These are phyloP conservation scores for Nasua narica DNA, from an alignment of 2,797 vertebrate genomes.

Conservation along the genomic window DNA sequence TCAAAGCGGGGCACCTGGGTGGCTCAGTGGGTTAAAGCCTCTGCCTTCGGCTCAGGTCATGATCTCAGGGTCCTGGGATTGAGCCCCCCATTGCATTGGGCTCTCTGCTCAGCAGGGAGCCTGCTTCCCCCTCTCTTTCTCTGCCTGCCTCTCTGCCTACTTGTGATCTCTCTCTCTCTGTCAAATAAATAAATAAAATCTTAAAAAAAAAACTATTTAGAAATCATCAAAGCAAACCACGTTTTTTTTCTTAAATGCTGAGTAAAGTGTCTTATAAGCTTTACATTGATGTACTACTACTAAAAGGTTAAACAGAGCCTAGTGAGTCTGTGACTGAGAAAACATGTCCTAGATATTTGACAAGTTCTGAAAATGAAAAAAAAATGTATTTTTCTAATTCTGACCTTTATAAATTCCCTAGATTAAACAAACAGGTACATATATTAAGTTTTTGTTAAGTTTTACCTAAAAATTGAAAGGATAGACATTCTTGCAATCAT, in stretches of 20 bases:
- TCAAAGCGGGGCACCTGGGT: no score
- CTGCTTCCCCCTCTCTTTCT: no score
- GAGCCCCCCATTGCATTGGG: no score
- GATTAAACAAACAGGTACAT: not conserved
- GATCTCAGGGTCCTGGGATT: no score
- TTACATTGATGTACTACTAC: not conserved
- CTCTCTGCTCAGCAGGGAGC: no score
- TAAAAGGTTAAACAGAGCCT: not conserved
- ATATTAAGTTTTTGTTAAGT: conserved; percentile 17
- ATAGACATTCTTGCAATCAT: not conserved
- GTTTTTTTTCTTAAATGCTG: not conserved
- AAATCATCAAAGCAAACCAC: not conserved
- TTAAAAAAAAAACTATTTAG: no score
- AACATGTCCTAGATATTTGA: not conserved
- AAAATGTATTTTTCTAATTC: not conserved
- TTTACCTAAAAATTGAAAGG: conserved; percentile 1
- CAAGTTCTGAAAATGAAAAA: not conserved
- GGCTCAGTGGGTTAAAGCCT: no score
- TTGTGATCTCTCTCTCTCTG: no score
- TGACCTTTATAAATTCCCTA: not conserved
- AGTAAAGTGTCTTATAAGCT: not conserved
- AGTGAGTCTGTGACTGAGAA: not conserved
- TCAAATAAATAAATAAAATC: no score
- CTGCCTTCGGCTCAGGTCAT: no score
- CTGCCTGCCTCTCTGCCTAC: no score